These are phyloP conservation scores for Eremophila alpestris DNA, from an alignment of 2,797 vertebrate species.

Conservation along the genomic window DNA sequence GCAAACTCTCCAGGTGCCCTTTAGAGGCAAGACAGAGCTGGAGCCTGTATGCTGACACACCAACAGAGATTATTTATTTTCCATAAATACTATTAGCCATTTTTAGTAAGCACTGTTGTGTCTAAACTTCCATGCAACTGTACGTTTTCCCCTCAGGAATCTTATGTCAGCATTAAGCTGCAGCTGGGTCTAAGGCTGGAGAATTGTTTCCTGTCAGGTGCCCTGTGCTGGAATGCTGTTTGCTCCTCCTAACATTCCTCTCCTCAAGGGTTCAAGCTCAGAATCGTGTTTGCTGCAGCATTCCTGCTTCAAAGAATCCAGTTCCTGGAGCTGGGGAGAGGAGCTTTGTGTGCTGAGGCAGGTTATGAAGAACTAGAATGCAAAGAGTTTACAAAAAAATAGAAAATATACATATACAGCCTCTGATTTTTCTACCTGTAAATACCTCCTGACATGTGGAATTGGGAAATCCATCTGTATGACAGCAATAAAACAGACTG, in stretches of 20 bases:
- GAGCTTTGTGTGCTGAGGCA: background rate
- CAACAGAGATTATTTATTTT: background rate
- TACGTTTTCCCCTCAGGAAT: background rate
- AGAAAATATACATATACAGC: too few relatives aligned
- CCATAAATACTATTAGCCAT: fast-evolving
- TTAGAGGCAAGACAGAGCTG: background rate
- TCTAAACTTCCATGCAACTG: background rate
- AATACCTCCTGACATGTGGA: fast-evolving
- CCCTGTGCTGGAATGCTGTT: fast-evolving
- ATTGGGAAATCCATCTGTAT: background rate
- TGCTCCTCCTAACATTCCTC: too few relatives aligned
- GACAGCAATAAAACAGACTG: background rate
- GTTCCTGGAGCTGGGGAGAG: background rate
- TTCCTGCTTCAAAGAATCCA: background rate
- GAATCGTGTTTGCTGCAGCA: background rate
- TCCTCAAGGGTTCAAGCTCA: background rate
- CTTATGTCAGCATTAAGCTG: background rate
- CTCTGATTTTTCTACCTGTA: background rate
- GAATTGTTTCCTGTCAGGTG: background rate
- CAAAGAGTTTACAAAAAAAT: background rate
- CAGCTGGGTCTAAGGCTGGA: background rate
- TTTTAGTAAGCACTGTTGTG: background rate
- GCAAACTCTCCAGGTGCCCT: too few relatives aligned
- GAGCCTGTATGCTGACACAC: background rate
- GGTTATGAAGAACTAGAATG: background rate